Base-by-base conservation (phyloP, 2,113 vertebrate genomes). In the Podilymbus podiceps region DNA sequence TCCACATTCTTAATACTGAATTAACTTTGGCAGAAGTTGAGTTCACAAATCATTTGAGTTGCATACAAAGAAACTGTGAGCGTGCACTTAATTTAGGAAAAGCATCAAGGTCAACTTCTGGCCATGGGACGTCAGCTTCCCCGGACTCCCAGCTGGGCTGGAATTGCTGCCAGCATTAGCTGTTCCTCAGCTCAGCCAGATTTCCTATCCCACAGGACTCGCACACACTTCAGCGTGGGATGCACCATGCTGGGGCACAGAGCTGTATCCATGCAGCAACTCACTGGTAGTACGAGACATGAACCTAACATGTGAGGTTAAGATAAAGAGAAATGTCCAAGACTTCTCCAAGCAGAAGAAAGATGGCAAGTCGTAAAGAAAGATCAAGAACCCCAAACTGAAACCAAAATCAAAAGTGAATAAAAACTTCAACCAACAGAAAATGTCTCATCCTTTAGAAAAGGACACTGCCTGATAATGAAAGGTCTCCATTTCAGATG, bases 291-390 rank as follows among this genome's bases (percentile, higher is more conserved):
- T 72, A 76, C 58, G 76, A 93, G 86, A 96, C 88, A 93, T 62
- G 80, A 92, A 53, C 90, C 90, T 97, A 96, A 92, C 73, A 86
- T 25, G 52, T 83, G 68, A 90, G 89, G 86, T 91, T 92, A 93
- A 89, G 90, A 91, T 76, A 90, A 92, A 95, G 78, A 96, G 78
- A 94, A 92, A 94, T 76, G 35, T 90, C 94, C 94, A 91, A 92
- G 77, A 92, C 84, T 96, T 91, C 90, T 95, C 89, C 89, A 89
- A 94, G 84, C 71, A 91, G 83, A 96, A 92, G 52, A 20, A 93
- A 55, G 92, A 85, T 78, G 73, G 64, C 76, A 90, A 94, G 76
- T 64, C 17, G 1, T 35, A 93, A 95, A 95, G 83, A 66, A 91
- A 96, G 86, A 81, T 52, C 66, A 85, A 94, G 94, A 95, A 93